These are phyloP conservation scores for Sardinella longiceps DNA, from an alignment of 2,797 vertebrate species.

Conservation along the genomic window DNA sequence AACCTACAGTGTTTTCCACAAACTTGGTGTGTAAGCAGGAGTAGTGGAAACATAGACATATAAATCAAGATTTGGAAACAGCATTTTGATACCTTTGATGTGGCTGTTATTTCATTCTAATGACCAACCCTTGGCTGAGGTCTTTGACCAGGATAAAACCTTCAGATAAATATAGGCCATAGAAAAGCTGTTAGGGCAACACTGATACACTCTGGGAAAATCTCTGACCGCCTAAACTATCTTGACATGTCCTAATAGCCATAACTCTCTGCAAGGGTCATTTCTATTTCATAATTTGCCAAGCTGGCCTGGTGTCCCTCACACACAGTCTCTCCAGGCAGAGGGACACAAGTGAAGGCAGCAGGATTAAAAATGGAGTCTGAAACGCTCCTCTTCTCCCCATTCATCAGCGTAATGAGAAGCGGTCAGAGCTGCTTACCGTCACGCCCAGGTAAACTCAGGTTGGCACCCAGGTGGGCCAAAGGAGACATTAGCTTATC, in stretches of 20 bases:
- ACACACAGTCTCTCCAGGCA: not conserved
- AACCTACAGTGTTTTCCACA: not conserved
- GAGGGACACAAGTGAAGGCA: not conserved
- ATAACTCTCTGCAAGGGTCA: not conserved
- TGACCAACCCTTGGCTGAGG: not conserved
- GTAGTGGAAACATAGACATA: not conserved
- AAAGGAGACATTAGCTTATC: conserved; percentile 23
- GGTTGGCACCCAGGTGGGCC: conserved; percentile 29
- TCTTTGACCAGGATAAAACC: not conserved
- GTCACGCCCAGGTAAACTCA: conserved; percentile 35
- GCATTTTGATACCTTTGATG: not conserved
- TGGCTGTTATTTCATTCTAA: not conserved
- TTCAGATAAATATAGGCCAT: not conserved
- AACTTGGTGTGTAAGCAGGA: not conserved
- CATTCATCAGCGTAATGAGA: conserved; percentile 18
- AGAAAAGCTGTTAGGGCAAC: not conserved
- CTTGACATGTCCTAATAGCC: not conserved
- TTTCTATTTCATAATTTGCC: not conserved
- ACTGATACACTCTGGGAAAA: not conserved
- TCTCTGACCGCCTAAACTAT: not conserved
- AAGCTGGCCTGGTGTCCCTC: not conserved
- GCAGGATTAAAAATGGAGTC: not conserved
- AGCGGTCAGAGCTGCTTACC: conserved; percentile 32
- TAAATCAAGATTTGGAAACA: not conserved
- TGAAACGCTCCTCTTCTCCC: not conserved